phyloP scores from a whole-genome alignment of 1,140 invertebrate species.

The Wiebesia pumilae region DNA sequence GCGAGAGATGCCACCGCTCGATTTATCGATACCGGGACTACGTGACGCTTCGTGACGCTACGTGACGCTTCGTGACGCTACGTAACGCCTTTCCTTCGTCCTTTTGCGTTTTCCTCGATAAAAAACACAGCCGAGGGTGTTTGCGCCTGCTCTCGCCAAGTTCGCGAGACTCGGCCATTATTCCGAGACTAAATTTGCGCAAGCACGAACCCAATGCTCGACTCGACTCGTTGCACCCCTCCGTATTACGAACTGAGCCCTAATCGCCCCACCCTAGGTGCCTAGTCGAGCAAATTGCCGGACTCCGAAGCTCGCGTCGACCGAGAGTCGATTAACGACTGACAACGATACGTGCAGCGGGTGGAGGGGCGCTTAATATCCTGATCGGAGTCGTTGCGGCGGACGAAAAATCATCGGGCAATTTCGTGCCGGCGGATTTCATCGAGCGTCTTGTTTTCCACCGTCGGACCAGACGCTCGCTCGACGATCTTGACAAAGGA shows the following conservation, averaged over 20 bases:
- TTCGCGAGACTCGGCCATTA: neutral
- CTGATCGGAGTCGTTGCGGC: neutral
- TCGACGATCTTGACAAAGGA: too few relatives aligned
- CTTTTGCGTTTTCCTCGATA: too few relatives aligned
- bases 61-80: too few relatives aligned
- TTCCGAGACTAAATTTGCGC: neutral
- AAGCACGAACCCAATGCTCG: neutral
- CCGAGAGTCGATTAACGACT: neutral
- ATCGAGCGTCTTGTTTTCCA: neutral
- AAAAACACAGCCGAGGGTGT: too few relatives aligned
- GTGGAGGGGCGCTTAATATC: neutral
- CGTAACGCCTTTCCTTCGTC: too few relatives aligned
- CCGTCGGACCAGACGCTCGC: neutral
- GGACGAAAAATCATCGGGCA: too few relatives aligned
- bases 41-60: too few relatives aligned
- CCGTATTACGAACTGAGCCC: neutral
- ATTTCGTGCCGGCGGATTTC: too few relatives aligned
- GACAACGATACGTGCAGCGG: neutral
- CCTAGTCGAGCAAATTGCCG: conserved; percentile 14
- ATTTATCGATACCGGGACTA: neutral
- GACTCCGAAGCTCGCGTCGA: neutral
- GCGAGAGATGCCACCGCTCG: neutral
- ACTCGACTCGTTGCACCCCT: neutral
- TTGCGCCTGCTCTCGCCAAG: too few relatives aligned
- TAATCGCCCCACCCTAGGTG: too few relatives aligned